phyloP scores from a whole-genome alignment of 2,888 invertebrate genomes.

The Sipha maydis region DNA sequence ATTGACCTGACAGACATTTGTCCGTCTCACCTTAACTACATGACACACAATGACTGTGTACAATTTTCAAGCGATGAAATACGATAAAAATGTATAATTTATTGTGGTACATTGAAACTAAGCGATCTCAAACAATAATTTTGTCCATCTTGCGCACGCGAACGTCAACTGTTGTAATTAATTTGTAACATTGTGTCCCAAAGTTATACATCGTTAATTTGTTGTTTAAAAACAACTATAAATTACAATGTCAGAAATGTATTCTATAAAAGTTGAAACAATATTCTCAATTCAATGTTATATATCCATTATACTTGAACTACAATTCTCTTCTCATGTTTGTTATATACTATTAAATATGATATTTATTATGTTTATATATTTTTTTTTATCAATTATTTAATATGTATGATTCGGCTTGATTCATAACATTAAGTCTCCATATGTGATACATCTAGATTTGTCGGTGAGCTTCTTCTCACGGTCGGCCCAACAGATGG shows the following conservation, averaged over 20 bases:
- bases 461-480: slow-evolving; percentile 54
- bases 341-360: too few relatives aligned
- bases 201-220: too few relatives aligned
- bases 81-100: neutral
- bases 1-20: neutral
- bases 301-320: too few relatives aligned
- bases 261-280: neutral
- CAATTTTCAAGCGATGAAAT: too few relatives aligned
- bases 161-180: neutral
- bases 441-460: slow-evolving; percentile 40
- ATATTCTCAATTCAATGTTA: neutral
- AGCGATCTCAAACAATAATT: neutral
- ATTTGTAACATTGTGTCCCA: too few relatives aligned
- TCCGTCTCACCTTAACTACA: neutral
- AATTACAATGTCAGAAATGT: neutral
- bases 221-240: too few relatives aligned
- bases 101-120: neutral
- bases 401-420: neutral
- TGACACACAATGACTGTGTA: neutral
- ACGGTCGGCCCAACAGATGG: slow-evolving; percentile 54
- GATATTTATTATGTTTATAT: too few relatives aligned
- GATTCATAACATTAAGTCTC: slow-evolving; percentile 14
- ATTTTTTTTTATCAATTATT: neutral
- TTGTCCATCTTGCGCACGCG: neutral
- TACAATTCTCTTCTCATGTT: too few relatives aligned